Percentiles rank a stretch among this genome's conserved stretches.
phyloP scores from a whole-genome alignment of 1,140 invertebrate genomes.

The Galleria mellonella region DNA sequence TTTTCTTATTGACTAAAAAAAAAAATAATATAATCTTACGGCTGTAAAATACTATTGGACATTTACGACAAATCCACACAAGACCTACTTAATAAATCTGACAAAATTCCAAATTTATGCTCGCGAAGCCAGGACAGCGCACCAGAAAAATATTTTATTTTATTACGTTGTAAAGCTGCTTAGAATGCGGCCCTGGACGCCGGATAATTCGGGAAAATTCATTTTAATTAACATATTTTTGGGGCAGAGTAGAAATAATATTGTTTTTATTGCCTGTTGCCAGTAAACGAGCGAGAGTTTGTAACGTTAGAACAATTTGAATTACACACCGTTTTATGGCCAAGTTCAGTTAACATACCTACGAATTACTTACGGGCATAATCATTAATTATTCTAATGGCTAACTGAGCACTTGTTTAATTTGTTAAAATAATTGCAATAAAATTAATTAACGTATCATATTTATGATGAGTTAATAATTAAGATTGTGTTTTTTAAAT shows the following conservation, averaged over 20 bases:
- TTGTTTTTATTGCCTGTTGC: neutral
- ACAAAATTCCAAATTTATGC: constrained; percentile 59
- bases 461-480: too few relatives aligned
- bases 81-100: constrained; percentile 61
- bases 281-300: neutral
- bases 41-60: constrained; percentile 53
- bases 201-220: constrained; percentile 39
- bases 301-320: too few relatives aligned
- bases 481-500: too few relatives aligned
- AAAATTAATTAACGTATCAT: too few relatives aligned
- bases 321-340: too few relatives aligned
- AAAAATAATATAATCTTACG: constrained; percentile 37
- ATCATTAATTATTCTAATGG: too few relatives aligned
- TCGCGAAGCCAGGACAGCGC: constrained; percentile 25
- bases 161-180: constrained; percentile 44
- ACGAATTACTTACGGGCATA: too few relatives aligned
- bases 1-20: constrained; percentile 13
- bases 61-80: constrained; percentile 63
- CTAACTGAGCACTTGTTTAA: too few relatives aligned
- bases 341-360: too few relatives aligned
- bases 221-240: constrained; percentile 48
- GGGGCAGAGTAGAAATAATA: constrained; percentile 4
- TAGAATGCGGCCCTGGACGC: constrained; percentile 29
- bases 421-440: too few relatives aligned
- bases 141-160: constrained; percentile 32